A percentile compares a stretch with the other conserved stretches of the same genome.
Conservation (phyloP, 1,140 invertebrate species). For the Phenacoccus solenopsis region DNA sequence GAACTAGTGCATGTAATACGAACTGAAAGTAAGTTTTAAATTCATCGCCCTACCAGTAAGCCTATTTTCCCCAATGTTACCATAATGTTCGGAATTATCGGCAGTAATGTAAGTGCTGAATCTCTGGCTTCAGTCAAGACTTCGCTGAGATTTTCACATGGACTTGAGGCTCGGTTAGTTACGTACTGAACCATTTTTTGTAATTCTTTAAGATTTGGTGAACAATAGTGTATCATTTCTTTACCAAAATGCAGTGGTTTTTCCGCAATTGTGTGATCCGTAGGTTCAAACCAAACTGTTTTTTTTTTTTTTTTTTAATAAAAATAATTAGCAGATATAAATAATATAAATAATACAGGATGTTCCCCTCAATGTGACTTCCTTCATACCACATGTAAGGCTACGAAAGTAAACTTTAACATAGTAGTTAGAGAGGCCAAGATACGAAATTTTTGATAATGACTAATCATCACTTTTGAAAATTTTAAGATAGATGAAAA, state of each 20-base stretch:
- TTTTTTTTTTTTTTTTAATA: no score
- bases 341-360: no score
- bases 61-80: constrained; percentile 24
- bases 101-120: background rate
- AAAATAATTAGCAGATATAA: constrained; percentile 18
- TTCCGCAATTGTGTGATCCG: constrained; percentile 43
- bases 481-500: no score
- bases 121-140: constrained; percentile 24
- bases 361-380: no score
- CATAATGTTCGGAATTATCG: constrained; percentile 22
- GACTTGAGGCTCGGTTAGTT: background rate
- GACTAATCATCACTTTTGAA: no score
- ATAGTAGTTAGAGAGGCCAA: no score
- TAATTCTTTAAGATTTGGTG: constrained; percentile 61
- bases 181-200: constrained; percentile 33
- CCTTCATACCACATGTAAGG: no score
- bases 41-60: constrained; percentile 21
- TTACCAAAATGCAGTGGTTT: constrained; percentile 41
- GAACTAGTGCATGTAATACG: no score
- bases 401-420: no score
- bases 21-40: background rate
- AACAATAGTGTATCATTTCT: constrained; percentile 42
- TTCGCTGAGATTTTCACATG: background rate
- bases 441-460: no score
- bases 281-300: constrained; percentile 57